Base-by-base conservation (phyloP, 2,797 vertebrate species). In the Phataginus tricuspis region DNA sequence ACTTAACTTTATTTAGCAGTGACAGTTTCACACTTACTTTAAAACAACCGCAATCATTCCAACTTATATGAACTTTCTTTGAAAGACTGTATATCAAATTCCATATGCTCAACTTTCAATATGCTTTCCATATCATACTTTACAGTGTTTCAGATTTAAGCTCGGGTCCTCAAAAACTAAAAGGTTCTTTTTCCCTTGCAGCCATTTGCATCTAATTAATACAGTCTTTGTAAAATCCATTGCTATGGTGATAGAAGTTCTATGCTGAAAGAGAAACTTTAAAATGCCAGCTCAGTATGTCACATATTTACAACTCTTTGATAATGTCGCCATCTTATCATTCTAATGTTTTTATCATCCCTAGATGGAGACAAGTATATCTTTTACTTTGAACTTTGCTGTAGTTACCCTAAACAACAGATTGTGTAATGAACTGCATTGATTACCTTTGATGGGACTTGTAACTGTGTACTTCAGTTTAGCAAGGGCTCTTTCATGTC, bases 201-300 rank as follows among this genome's bases (percentile, higher is more conserved):
- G 92, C 57, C 59, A 97, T 97, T 98, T 97, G 68, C 78, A 98
- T 97, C 88, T 96, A 98, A 97, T 97, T 96, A 98, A 96, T 95
- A 78, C 59, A 71, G 74, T 82, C 59, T 96, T 97, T 97, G 39
- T 93, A 96, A 96, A 95, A 96, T 94, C 51, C 87, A 89, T 91
- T 95, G 61, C 97, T 97, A n/a, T 78, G 96, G 39, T 51, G 95
- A 82, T 94, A 93, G 85, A 97, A 97, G 31, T 95, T 92, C 86
- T 93, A 9, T 85, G 72, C 91, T 77, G 34, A 91, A 94, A 97
- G 85, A 72, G 53, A 97, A 97, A 96, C 21, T 96, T 96, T 84
- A 91, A 97, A 98, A 97, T 95, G 94, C 55, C 37, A 96, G 19
- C 71, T 86, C 18, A 95, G 23, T 87, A 7, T 91, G 66, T 95